Percentiles rank a stretch among this genome's conserved stretches.
Evolutionary conservation across 2,888 invertebrate genomes (phyloP).

Genomic region (Diarsia brunnea): DNA sequence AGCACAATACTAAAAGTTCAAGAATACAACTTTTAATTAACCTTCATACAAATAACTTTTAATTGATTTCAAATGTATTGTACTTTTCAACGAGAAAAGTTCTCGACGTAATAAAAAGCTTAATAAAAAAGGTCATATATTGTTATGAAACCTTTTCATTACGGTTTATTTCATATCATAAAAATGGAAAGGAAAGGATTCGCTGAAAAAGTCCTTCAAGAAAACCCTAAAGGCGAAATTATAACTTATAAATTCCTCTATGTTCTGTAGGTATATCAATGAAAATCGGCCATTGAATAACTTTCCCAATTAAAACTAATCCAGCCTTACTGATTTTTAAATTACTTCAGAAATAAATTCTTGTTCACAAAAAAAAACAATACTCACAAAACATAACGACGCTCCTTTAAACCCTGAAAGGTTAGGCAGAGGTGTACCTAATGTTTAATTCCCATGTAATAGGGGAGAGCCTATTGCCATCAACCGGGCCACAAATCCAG

Average conservation of each 20-base stretch:
- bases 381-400: not conserved
- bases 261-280: not conserved
- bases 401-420: no score
- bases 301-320: constrained; percentile 4
- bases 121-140: constrained; percentile 11
- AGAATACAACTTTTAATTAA: constrained; percentile 24
- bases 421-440: no score
- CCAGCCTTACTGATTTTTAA: not conserved
- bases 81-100: constrained; percentile 26
- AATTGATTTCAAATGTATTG: constrained; percentile 37
- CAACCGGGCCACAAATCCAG: no score
- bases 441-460: no score
- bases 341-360: not conserved
- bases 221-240: constrained; percentile 4
- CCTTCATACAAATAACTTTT: constrained; percentile 19
- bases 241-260: not conserved
- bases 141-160: constrained; percentile 21
- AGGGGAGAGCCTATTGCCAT: no score
- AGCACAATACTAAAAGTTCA: not conserved
- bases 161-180: constrained; percentile 8
- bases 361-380: constrained; percentile 4
- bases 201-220: constrained; percentile 2
- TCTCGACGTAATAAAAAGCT: constrained; percentile 16
- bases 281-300: not conserved
- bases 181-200: not conserved